A percentile compares a stretch with the other conserved stretches of the same genome.
Conservation (phyloP, 2,113 vertebrate species). For the Lontra canadensis region DNA sequence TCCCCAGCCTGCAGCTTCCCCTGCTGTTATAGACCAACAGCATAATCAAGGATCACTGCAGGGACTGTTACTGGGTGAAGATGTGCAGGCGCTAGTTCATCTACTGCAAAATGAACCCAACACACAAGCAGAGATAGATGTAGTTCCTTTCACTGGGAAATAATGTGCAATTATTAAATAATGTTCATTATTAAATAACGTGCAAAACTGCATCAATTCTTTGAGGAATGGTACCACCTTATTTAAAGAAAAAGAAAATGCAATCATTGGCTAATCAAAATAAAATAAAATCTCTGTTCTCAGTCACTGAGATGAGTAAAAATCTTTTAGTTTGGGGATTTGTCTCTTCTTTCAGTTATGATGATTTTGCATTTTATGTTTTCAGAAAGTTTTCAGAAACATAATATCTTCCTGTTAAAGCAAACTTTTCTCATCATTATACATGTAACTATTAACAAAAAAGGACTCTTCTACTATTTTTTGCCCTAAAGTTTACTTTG, state of each 20-base stretch:
- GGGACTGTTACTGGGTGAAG: constrained; percentile 91
- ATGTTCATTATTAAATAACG: too few species aligned
- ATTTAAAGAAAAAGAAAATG: not conserved
- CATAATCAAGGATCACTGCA: constrained; percentile 89
- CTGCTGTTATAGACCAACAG: constrained; percentile 91
- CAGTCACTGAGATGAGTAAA: not conserved
- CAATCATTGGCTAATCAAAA: too few species aligned
- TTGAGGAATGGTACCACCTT: too few species aligned
- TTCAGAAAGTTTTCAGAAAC: not conserved
- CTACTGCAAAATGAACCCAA: constrained; percentile 53
- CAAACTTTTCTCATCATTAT: not conserved
- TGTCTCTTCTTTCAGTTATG: not conserved
- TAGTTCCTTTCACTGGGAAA: not conserved
- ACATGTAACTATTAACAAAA: not conserved
- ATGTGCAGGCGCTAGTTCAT: constrained; percentile 81
- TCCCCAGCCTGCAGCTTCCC: constrained; percentile 60
- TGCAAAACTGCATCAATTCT: not conserved
- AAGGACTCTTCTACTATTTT: not conserved
- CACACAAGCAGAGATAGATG: constrained; percentile 71
- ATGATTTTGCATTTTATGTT: not conserved
- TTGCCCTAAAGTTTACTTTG: not conserved
- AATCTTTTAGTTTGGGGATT: not conserved
- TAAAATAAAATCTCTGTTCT: not conserved
- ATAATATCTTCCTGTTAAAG: not conserved
- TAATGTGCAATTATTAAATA: too few species aligned